phyloP scores from a whole-genome alignment of 2,888 invertebrate genomes.

The Leptinotarsa tumamoca region DNA sequence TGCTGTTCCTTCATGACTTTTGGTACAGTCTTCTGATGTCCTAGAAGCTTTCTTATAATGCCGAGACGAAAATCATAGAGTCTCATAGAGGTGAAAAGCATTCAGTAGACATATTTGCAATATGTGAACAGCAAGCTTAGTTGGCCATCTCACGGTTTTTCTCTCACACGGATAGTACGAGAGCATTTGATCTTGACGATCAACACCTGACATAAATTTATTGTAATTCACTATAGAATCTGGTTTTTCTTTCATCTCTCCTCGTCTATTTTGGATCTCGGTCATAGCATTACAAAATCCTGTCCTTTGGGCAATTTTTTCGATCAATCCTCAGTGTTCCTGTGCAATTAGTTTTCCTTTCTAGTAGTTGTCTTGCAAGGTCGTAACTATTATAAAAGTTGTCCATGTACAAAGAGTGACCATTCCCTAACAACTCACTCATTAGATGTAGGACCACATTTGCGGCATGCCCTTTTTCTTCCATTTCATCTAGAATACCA shows the following conservation, averaged over 20 bases:
- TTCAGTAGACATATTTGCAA: slow-evolving; percentile 18
- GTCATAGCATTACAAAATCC: slow-evolving; percentile 23
- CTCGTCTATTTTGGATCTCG: slow-evolving; percentile 20
- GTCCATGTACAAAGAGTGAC: slow-evolving; percentile 40
- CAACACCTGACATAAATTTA: slow-evolving; percentile 23
- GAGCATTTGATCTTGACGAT: slow-evolving; percentile 27
- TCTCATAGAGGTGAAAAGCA: slow-evolving; percentile 14
- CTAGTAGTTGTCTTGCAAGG: slow-evolving; percentile 23
- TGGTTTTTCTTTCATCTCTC: slow-evolving; percentile 29
- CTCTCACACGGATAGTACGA: slow-evolving; percentile 9
- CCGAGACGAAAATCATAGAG: slow-evolving; percentile 5
- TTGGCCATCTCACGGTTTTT: slow-evolving; percentile 18
- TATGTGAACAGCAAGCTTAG: slow-evolving; percentile 19
- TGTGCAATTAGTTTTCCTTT: slow-evolving; percentile 28
- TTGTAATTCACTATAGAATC: slow-evolving; percentile 27
- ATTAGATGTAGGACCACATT: slow-evolving; percentile 26
- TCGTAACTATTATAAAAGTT: slow-evolving; percentile 40
- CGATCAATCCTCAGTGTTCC: slow-evolving; percentile 22
- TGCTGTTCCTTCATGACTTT: not conserved
- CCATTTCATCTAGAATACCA: slow-evolving; percentile 26
- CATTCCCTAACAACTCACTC: slow-evolving; percentile 32
- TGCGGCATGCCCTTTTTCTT: slow-evolving; percentile 22
- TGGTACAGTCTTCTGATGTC: slow-evolving; percentile 12
- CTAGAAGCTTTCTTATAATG: slow-evolving; percentile 5
- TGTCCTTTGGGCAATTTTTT: slow-evolving; percentile 13